phyloP scores from a whole-genome alignment of 2,888 invertebrate genomes.

The Apotomis turbidana region DNA sequence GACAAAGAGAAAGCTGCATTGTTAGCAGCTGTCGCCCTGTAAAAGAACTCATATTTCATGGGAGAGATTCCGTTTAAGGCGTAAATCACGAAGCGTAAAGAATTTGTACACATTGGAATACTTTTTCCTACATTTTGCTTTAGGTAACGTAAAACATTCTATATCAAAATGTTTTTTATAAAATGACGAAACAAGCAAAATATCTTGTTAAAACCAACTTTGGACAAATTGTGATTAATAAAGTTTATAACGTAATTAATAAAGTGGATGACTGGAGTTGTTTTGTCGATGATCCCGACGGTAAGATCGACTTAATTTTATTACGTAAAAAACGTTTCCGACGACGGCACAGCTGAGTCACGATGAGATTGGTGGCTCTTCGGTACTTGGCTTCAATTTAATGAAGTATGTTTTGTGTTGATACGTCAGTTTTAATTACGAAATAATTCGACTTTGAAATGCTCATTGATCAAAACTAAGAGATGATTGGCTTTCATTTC shows the following conservation, averaged over 20 bases:
- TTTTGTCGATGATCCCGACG: constrained; percentile 54
- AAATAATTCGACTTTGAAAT: constrained; percentile 37
- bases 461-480: constrained; percentile 27
- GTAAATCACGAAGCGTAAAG: constrained; percentile 67
- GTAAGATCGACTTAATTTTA: constrained; percentile 60
- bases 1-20: constrained; percentile 69
- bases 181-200: constrained; percentile 33
- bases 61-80: constrained; percentile 65
- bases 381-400: constrained; percentile 57
- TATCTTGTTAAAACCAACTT: constrained; percentile 45
- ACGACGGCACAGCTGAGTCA: constrained; percentile 58
- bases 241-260: constrained; percentile 57
- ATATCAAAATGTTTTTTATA: constrained; percentile 21
- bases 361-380: constrained; percentile 54
- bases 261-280: constrained; percentile 55
- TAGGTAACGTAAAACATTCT: constrained; percentile 18
- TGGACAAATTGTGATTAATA: constrained; percentile 58
- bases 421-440: constrained; percentile 66
- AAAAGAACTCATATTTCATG: constrained; percentile 69
- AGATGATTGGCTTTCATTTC: constrained; percentile 15
- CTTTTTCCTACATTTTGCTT: constrained; percentile 35
- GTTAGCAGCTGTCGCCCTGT: constrained; percentile 69
- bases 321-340: constrained; percentile 47
- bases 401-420: constrained; percentile 66
- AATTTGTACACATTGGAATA: constrained; percentile 48